A percentile compares a stretch with the other conserved stretches of the same genome.
Evolutionary conservation across 2,888 invertebrate species (phyloP).

Genomic region (Orthosia gracilis): DNA sequence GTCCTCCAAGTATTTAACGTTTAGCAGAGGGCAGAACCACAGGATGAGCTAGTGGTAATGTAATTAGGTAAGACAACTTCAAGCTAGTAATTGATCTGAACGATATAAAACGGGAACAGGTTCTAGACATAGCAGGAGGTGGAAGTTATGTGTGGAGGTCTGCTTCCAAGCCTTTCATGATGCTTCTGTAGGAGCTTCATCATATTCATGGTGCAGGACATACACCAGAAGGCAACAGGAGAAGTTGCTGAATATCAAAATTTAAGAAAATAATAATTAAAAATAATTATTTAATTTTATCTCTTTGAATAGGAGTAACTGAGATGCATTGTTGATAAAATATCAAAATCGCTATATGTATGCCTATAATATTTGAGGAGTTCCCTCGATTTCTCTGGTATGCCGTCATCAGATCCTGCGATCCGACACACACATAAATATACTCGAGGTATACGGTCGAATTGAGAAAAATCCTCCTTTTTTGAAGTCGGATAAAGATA

Average conservation of each 20-base stretch:
- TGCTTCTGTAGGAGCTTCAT: neutral
- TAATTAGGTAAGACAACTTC: neutral
- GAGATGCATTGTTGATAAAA: too few relatives aligned
- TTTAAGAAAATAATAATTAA: too few relatives aligned
- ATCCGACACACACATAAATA: too few relatives aligned
- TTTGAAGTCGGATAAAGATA: too few relatives aligned
- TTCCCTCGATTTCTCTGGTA: too few relatives aligned
- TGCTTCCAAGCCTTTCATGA: neutral
- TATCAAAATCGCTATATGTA: too few relatives aligned
- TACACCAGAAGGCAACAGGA: neutral
- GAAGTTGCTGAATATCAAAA: constrained; percentile 5
- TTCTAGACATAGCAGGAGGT: neutral
- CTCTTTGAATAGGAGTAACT: neutral
- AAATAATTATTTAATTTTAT: too few relatives aligned
- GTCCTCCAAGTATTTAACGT: neutral
- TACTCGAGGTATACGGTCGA: too few relatives aligned
- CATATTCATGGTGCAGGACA: neutral
- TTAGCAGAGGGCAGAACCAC: constrained; percentile 9
- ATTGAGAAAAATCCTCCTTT: too few relatives aligned
- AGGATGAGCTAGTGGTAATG: neutral
- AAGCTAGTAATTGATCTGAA: neutral
- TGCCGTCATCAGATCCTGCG: too few relatives aligned
- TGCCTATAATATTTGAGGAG: too few relatives aligned
- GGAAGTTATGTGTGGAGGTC: neutral
- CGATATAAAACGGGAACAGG: neutral